Evolutionary conservation across 2,797 vertebrate genomes (phyloP).

Genomic region (Ctenopoma kingsleyae): DNA sequence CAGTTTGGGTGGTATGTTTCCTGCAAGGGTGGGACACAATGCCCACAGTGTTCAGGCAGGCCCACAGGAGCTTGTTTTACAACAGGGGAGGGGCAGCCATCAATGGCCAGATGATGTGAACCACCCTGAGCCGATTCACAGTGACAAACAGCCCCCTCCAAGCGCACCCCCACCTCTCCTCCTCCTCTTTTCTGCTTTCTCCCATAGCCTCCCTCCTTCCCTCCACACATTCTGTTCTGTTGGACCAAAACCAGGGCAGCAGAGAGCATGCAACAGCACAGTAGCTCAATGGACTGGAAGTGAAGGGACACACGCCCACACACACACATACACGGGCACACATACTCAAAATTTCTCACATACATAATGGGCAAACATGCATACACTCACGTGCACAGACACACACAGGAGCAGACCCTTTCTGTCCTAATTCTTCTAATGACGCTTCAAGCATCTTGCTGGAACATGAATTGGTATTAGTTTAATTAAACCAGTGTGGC

Average conservation of each 20-base stretch:
- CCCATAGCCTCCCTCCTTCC: slow-evolving; percentile 64
- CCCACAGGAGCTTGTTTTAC: slow-evolving; percentile 93
- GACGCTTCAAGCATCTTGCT: slow-evolving; percentile 71
- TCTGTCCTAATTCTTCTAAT: slow-evolving; percentile 53
- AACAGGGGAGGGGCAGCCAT: slow-evolving; percentile 95
- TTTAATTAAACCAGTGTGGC: slow-evolving; percentile 81
- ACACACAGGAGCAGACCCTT: slow-evolving; percentile 41
- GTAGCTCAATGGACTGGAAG: slow-evolving; percentile 62
- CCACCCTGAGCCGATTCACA: slow-evolving; percentile 93
- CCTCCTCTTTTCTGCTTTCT: slow-evolving; percentile 62
- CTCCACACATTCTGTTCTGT: slow-evolving; percentile 70
- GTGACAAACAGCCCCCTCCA: slow-evolving; percentile 92
- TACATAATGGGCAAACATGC: slow-evolving; percentile 54
- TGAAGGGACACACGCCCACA: slow-evolving; percentile 46
- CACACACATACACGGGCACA: slow-evolving; percentile 31
- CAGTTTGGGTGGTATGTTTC: slow-evolving; percentile 97
- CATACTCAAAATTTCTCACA: slow-evolving; percentile 58
- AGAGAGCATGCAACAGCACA: slow-evolving; percentile 45
- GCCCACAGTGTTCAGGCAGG: slow-evolving; percentile 89
- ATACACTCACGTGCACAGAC: slow-evolving; percentile 25
- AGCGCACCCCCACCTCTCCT: slow-evolving; percentile 64
- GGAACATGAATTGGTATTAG: slow-evolving; percentile 76
- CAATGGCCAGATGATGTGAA: slow-evolving; percentile 93
- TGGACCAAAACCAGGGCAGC: slow-evolving; percentile 75
- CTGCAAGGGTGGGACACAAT: slow-evolving; percentile 88